Percentiles rank a stretch among this genome's conserved stretches.
Evolutionary conservation across 2,888 invertebrate genomes (phyloP).

Genomic region (Erebia ligea): DNA sequence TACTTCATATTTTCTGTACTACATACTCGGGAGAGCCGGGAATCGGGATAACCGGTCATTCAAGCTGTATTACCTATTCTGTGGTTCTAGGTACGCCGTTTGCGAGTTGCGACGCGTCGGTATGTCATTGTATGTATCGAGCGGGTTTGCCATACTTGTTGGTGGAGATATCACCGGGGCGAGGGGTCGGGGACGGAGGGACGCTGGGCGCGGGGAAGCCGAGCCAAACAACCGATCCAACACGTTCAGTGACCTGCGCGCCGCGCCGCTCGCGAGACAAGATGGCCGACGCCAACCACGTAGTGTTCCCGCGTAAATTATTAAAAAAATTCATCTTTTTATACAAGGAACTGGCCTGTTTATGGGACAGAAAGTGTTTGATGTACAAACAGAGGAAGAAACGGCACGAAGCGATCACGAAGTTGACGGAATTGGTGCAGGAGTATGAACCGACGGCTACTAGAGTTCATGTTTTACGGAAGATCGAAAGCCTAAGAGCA

Average conservation of each 20-base stretch:
- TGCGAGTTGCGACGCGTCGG: too few relatives aligned
- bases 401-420: conserved; percentile 63
- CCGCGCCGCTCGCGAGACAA: conserved; percentile 64
- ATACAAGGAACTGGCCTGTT: conserved; percentile 63
- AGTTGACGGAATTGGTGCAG: conserved; percentile 65
- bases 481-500: conserved; percentile 73
- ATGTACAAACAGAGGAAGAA: conserved; percentile 64
- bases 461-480: conserved; percentile 68
- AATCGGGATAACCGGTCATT: too few relatives aligned
- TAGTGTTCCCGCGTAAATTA: conserved; percentile 66
- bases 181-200: conserved; percentile 10
- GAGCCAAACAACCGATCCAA: conserved; percentile 31
- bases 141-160: conserved; percentile 25
- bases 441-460: conserved; percentile 67
- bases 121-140: conserved; percentile 18
- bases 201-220: conserved; percentile 28
- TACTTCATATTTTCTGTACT: too few relatives aligned
- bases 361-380: conserved; percentile 62
- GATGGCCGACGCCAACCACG: conserved; percentile 54
- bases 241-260: conserved; percentile 65
- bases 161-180: conserved; percentile 6
- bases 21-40: too few relatives aligned
- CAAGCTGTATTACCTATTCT: too few relatives aligned
- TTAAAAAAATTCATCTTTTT: conserved; percentile 61
- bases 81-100: too few relatives aligned